These are phyloP conservation scores for Lota lota DNA, from an alignment of 2,113 vertebrate genomes.

Conservation along the genomic window DNA sequence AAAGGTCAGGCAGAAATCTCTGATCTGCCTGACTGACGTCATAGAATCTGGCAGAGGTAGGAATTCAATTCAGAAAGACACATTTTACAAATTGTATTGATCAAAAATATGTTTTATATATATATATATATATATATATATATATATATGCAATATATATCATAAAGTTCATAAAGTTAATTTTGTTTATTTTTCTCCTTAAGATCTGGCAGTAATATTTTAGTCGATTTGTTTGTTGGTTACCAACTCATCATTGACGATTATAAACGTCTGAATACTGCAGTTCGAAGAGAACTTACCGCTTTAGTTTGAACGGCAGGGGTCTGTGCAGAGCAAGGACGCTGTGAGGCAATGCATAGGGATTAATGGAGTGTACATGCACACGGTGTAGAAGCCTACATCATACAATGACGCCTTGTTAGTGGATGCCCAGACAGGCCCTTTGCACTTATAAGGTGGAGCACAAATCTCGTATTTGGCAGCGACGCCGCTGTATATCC, in stretches of 20 bases:
- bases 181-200: conserved; percentile 1
- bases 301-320: conserved; percentile 58
- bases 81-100: no score
- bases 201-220: no score
- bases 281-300: conserved; percentile 59
- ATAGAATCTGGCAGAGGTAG: not conserved
- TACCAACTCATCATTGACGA: not conserved
- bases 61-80: conserved; percentile 6
- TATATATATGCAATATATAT: no score
- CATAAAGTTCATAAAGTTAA: conserved; percentile 36
- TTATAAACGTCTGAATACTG: no score
- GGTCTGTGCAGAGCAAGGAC: conserved; percentile 65
- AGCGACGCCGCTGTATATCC: conserved; percentile 42
- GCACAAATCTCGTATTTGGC: conserved; percentile 55
- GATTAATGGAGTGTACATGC: conserved; percentile 10
- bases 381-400: not conserved
- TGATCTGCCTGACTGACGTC: no score
- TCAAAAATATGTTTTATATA: no score
- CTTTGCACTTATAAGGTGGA: conserved; percentile 48
- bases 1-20: no score
- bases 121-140: no score
- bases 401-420: conserved; percentile 32
- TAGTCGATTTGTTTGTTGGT: no score
- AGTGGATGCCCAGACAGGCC: conserved; percentile 30
- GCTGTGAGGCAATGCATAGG: conserved; percentile 65